Base-by-base conservation (phyloP, 2,113 vertebrate genomes). In the Epinephelus fuscoguttatus region DNA sequence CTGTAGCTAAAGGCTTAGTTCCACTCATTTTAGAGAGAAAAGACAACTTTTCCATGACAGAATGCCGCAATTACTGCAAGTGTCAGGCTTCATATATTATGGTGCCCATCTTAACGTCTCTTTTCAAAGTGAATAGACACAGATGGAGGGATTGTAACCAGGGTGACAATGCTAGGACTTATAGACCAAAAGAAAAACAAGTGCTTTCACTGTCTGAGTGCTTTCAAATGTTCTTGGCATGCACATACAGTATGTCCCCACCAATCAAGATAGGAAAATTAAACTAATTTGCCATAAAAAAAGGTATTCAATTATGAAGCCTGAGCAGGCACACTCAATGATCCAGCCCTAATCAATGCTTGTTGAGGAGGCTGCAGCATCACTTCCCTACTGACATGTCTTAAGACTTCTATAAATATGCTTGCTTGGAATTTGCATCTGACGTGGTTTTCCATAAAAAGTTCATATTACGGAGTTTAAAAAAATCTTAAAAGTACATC, bases 1-100 rank as follows among this genome's bases (percentile, higher is more conserved):
- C 82, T 63, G 83, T 25, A 68, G 84, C 80, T 86, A 92, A 93
- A 92, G 63, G 91, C 78, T 90, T 84, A 85, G 84, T 87, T 88
- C 85, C 59, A 77, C 87, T 91, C 71, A 50, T 89, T 94, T 88
- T 42, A 62, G 61, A 82, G 75, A 53, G 84, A 91, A 88, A 68
- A n/a, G 50, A 71, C 27, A 83, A 77, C 37, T 55, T 66, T 56
- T 67, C 67, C 30, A 45, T 47, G 73, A 68, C 50, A 81, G 52
- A 75, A 8, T 62, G 69, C 33, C 14, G 60, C 61, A 86, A 91
- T 89, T 78, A 85, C 23, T 52, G 13, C 19, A 71, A 85, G 75
- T 76, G 75, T 75, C 27, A 66, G 23, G 45, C 61, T 64, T 84
- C 68, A 75, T 53, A n/a, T 78, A 80, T 69, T 57, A 70, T 12